Base-by-base conservation (phyloP, 2,888 invertebrate genomes). In the Heteropelma amictum region DNA sequence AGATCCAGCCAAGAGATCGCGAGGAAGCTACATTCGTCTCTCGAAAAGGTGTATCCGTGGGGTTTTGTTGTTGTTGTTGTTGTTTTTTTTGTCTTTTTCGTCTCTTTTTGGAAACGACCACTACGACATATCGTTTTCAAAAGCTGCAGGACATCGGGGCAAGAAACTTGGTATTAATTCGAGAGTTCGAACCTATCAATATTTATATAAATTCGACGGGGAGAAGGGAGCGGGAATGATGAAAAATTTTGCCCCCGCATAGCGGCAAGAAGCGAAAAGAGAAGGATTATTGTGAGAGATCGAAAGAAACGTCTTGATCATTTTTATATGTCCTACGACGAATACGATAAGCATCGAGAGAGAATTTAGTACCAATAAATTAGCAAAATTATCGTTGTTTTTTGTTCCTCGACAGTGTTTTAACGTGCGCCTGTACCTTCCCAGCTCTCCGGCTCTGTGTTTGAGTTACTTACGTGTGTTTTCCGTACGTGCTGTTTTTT, bases 211-310 rank as follows among this genome's bases (percentile, higher is more conserved):
- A n/a, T 8, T 23, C 23, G 17, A n/a, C 35, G 5, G 35, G n/a
- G n/a, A n/a, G n/a, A n/a, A n/a, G n/a, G n/a, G n/a, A n/a, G n/a
- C n/a, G n/a, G n/a, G n/a, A 47, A 47, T 47, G 12, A 47, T 47
- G n/a, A 47, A 23, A n/a, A 47, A 12, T 23, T 47, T 4, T 1
- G 68, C 60, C 42, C 35, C 53, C 42, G 68, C 60, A 4, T 5
- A 4, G 68, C 60, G 30, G n/a, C 33, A 19, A 60, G 69, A 35
- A 72, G 74, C 75, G 75, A 75, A 72, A 23, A 42, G 42, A 51
- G 47, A 49, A 40, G 60, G 54, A 65, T 56, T 65, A 61, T 67
- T 17, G 70, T 61, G 70, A 35, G 47, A 7, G 72, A 12, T 14
- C 23, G 33, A 56, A 49, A 42, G 28, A 23, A 21, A 26, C 30